These are phyloP conservation scores for Lichenostomus cassidix DNA, from an alignment of 2,113 vertebrate genomes.

Conservation along the genomic window DNA sequence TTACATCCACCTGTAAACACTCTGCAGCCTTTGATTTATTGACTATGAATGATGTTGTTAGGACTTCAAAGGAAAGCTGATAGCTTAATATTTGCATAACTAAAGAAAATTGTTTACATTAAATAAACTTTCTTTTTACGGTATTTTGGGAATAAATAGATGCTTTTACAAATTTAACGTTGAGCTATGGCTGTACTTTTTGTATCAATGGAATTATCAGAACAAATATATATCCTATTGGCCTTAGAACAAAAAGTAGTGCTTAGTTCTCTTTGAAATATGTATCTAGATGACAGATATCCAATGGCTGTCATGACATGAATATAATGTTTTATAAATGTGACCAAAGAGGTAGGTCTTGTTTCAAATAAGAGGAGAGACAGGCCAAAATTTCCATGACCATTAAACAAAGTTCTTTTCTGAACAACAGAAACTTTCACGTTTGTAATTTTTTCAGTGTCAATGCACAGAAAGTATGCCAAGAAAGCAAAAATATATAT, in stretches of 20 bases:
- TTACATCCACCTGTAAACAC: background rate
- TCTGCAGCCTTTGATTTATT: background rate
- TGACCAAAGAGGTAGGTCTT: background rate
- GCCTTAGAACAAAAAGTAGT: background rate
- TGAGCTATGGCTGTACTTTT: background rate
- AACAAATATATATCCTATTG: background rate
- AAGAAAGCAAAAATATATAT: background rate
- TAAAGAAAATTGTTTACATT: background rate
- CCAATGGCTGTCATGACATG: background rate
- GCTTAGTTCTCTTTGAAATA: background rate
- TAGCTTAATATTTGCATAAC: background rate
- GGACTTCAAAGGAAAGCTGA: background rate
- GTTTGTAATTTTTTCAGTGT: background rate
- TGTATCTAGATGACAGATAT: background rate
- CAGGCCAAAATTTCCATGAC: background rate
- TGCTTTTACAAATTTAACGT: background rate
- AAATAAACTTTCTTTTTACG: background rate
- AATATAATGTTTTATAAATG: background rate
- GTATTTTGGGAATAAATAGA: background rate
- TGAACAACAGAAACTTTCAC: background rate
- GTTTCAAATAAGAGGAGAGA: background rate
- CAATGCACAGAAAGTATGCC: background rate
- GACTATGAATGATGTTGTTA: background rate
- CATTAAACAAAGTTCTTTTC: background rate
- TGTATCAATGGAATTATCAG: background rate